Base-by-base conservation (phyloP, 2,113 vertebrate genomes). In the Chamaea fasciata region DNA sequence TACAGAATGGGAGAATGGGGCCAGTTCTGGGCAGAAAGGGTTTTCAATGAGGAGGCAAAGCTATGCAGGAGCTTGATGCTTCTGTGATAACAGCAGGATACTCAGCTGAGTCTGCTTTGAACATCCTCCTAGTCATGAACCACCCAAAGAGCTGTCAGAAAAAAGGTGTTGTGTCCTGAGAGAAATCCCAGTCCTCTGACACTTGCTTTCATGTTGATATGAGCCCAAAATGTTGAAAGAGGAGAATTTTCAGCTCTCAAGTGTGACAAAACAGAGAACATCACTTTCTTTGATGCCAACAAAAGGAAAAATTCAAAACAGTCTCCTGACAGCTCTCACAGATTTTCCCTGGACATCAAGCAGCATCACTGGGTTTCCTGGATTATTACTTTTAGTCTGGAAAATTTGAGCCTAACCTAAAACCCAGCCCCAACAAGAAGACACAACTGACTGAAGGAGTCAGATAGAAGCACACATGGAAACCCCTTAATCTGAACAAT, bases 71-170 rank as follows among this genome's bases (percentile, higher is more conserved):
- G 26, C 41, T 71, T 52, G 79, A 83, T 92, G 67, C 42, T 88
- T 83, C 89, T 74, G 46, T 70, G 88, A 37, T 75, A 90, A 74
- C 59, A 42, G 23, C 4, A 76, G 59, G 28, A 60, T 57, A 53
- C 35, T 88, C 92, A 50, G 28, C 76, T 93, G 79, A 83, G 28
- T 39, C 52, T 74, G 59, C 76, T 90, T 77, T 77, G 50, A 91
- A 94, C 2, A 4, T 47, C 60, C 52, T 91, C 57, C 60, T 69
- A 75, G 91, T 37, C 57, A 71, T 17, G 65, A 92, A 83, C 42
- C 57, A 90, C 74, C 87, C 89, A 89, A 92, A 89, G 57, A 76
- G 59, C 87, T 96, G 91, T 89, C 93, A 90, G 87, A 59, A 79
- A 77, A 90, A 92, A 82, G 22, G 50, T 4, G 9, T 0, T 60